These are phyloP conservation scores for Drosophila neotestacea DNA, from an alignment of 2,888 invertebrate species.

Conservation along the genomic window DNA sequence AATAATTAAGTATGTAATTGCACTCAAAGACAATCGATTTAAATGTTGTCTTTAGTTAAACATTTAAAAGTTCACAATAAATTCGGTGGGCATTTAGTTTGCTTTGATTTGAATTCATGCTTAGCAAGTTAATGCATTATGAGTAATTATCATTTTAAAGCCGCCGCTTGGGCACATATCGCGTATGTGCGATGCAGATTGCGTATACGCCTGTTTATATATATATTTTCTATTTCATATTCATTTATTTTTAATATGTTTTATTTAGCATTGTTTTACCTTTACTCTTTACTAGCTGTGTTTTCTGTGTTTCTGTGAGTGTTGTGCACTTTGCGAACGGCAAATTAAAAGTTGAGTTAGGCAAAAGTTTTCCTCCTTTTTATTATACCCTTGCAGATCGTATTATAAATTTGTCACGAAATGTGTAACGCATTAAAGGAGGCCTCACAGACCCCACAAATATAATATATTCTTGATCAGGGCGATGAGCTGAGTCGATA, in stretches of 20 bases:
- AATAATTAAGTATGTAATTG: neutral
- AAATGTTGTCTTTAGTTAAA: constrained; percentile 25
- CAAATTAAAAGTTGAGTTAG: constrained; percentile 68
- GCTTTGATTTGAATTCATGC: constrained; percentile 57
- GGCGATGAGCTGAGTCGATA: too few relatives aligned
- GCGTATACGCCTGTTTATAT: constrained; percentile 52
- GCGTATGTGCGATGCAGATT: constrained; percentile 63
- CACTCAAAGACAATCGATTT: constrained; percentile 10
- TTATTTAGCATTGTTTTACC: constrained; percentile 18
- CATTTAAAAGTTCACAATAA: constrained; percentile 63
- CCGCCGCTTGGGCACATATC: constrained; percentile 40
- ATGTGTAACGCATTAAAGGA: too few relatives aligned
- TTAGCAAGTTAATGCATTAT: constrained; percentile 25
- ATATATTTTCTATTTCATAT: constrained; percentile 13
- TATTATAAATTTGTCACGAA: too few relatives aligned
- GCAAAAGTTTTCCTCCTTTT: constrained; percentile 34
- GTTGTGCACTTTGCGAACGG: constrained; percentile 34
- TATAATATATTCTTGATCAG: too few relatives aligned
- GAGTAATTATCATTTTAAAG: constrained; percentile 48
- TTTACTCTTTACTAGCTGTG: neutral
- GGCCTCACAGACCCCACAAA: too few relatives aligned
- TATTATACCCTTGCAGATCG: neutral
- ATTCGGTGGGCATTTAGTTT: constrained; percentile 78
- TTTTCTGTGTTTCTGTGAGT: constrained; percentile 14
- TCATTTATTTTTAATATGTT: neutral